A percentile compares a stretch with the other conserved stretches of the same genome.
These are phyloP conservation scores for Dissostichus mawsoni DNA, from an alignment of 2,113 vertebrate genomes.

Conservation along the genomic window DNA sequence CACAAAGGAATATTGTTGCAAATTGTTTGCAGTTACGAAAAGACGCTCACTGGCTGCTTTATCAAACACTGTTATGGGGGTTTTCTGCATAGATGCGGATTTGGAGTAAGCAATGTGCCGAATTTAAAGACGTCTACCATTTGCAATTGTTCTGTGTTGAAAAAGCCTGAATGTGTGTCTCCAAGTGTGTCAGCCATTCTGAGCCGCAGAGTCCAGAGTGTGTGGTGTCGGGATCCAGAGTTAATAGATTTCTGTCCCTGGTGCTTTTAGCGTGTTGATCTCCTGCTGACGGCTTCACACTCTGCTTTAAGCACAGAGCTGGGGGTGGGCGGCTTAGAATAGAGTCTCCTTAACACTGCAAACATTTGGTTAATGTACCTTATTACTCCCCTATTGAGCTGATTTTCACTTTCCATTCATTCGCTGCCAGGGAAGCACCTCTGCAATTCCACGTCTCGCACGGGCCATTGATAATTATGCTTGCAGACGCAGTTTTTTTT, in stretches of 20 bases:
- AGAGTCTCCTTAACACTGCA: constrained; percentile 71
- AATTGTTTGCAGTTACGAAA: neutral
- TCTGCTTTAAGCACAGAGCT: constrained; percentile 58
- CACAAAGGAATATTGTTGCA: constrained; percentile 7
- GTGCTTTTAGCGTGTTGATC: constrained; percentile 74
- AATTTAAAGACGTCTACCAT: constrained; percentile 15
- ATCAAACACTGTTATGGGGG: neutral
- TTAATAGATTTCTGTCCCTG: constrained; percentile 75
- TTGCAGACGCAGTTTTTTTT: constrained; percentile 68
- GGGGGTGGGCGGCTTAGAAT: constrained; percentile 45
- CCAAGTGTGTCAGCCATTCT: constrained; percentile 59
- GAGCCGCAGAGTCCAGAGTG: constrained; percentile 37
- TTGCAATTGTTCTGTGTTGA: constrained; percentile 56
- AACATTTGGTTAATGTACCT: constrained; percentile 75
- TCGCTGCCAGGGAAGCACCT: constrained; percentile 48
- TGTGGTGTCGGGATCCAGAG: constrained; percentile 44
- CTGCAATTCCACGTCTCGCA: constrained; percentile 67
- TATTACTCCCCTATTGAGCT: constrained; percentile 70
- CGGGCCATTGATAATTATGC: constrained; percentile 74
- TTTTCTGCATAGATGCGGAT: constrained; percentile 31
- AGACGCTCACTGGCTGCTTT: neutral
- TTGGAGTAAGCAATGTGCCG: neutral
- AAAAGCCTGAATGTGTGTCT: constrained; percentile 53
- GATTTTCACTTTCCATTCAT: constrained; percentile 72
- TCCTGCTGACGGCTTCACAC: constrained; percentile 71